Base-by-base conservation (phyloP, 2,797 vertebrate genomes). In the Coregonus ussuriensis region DNA sequence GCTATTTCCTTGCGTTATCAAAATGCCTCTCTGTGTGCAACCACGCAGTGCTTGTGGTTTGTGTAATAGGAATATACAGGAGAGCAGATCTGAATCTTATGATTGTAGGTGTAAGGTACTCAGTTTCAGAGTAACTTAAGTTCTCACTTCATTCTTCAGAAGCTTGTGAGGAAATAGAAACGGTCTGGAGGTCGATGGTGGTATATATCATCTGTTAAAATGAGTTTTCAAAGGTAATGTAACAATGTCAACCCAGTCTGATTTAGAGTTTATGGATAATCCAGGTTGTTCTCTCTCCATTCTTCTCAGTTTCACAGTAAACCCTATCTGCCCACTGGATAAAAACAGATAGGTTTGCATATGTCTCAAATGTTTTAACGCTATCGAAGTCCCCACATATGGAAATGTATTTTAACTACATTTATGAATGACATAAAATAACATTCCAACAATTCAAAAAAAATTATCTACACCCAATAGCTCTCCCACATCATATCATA, bases 161-260 rank as follows among this genome's bases (percentile, higher is more conserved):
- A 29, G 74, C 81, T 86, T 89, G 84, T 89, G 88, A 84, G 85
- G 72, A 79, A 83, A 80, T 78, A 82, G 81, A 87, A 82, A 83
- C 15, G 41, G 41, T 84, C 83, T 88, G 80, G 82, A 86, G 88
- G 76, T 78, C 79, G 77, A 89, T 86, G 82, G 83, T 86, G 87
- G 66, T 63, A 88, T 86, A 76, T 21, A 70, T 66, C 35, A 47
- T 88, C 85, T 90, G 81, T 83, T 77, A 47, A 85, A 67, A 72
- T 0, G 4, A 75, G 75, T 76, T 81, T 74, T 75, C 70, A 59
- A 77, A 47, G 15, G 79, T 69, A 74, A 74, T 87, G 73, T 77
- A 82, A 90, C 84, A 84, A 63, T 84, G 84, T 83, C 87, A 88
- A 74, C 79, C 76, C 79, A 78, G 70, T 3, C 14, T 80, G 47